Conservation (phyloP, 2,797 vertebrate species). For the Tenualosa thibaudeaui region DNA sequence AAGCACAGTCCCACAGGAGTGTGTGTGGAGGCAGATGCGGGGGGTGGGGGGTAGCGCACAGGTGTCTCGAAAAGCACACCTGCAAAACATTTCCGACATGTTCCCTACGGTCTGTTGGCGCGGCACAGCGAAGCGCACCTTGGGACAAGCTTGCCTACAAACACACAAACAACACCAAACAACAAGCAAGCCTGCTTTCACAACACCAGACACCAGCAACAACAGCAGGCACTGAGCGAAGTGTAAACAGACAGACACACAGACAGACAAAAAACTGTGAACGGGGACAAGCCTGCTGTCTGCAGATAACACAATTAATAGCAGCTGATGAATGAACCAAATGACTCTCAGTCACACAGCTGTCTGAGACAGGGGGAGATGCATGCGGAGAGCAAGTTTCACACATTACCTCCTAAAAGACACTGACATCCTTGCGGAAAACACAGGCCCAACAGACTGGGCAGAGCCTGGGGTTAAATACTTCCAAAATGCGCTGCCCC, state of each 20-base stretch:
- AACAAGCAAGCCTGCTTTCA: not conserved
- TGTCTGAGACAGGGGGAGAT: not conserved
- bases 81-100: not conserved
- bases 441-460: not conserved
- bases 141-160: not conserved
- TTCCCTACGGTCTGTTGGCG: not conserved
- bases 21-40: not conserved
- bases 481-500: not conserved
- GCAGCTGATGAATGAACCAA: not conserved
- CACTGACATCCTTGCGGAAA: not conserved
- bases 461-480: not conserved
- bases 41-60: not conserved
- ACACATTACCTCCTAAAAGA: not conserved
- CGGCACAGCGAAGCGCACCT: not conserved
- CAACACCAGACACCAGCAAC: not conserved
- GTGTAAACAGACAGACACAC: not conserved
- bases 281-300: not conserved
- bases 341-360: not conserved
- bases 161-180: conserved; percentile 30
- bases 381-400: not conserved
- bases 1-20: not conserved
- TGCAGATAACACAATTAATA: not conserved
- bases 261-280: too few relatives aligned
- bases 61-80: not conserved
- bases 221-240: not conserved